Evolutionary conservation across 2,888 invertebrate species (phyloP).

Genomic region (Meloe dianella): DNA sequence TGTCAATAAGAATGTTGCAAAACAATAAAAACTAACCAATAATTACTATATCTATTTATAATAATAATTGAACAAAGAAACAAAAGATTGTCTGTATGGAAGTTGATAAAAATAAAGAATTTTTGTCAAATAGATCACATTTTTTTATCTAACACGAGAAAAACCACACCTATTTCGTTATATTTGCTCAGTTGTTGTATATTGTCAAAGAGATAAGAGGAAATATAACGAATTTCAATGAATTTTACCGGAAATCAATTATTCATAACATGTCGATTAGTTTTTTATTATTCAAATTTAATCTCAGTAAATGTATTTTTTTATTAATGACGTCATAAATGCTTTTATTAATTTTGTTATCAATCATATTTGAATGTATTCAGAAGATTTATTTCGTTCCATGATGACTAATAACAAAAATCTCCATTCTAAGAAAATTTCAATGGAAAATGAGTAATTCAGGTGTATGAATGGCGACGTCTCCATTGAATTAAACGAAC

Average conservation of each 20-base stretch:
- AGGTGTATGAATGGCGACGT: constrained; percentile 12
- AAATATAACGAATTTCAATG: neutral
- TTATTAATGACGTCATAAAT: constrained; percentile 3
- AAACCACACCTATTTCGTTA: constrained; percentile 10
- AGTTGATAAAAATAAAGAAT: neutral
- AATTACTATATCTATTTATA: neutral
- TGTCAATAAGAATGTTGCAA: neutral
- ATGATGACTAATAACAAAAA: neutral
- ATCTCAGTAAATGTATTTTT: neutral
- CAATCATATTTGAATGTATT: too few species aligned
- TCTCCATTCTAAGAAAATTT: neutral
- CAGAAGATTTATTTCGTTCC: too few species aligned
- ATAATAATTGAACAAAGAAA: neutral
- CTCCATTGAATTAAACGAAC: neutral
- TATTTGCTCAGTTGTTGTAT: neutral
- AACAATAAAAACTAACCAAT: neutral
- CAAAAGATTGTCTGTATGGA: neutral
- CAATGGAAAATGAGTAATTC: constrained; percentile 12
- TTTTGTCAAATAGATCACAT: neutral
- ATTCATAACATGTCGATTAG: neutral
- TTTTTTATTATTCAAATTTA: neutral
- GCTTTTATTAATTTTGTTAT: neutral
- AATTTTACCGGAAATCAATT: constrained; percentile 6
- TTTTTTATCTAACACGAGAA: neutral
- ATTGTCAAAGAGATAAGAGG: neutral